Percentiles rank a stretch among this genome's conserved stretches.
Evolutionary conservation across 2,888 invertebrate genomes (phyloP).

Genomic region (Stenodema calcarata): DNA sequence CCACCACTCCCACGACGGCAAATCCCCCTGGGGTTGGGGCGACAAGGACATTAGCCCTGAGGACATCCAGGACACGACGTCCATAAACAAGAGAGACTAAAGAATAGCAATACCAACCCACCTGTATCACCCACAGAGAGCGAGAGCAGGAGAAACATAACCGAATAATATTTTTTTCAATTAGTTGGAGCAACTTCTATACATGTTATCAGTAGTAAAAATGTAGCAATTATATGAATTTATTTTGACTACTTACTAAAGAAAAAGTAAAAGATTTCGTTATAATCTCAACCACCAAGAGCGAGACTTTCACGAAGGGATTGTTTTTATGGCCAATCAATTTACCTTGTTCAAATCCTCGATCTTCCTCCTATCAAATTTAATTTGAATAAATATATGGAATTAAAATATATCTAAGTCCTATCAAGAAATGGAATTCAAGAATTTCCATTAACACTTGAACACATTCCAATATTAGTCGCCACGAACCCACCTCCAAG

Average conservation of each 20-base stretch:
- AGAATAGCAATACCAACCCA: not conserved
- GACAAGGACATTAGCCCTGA: conserved; percentile 67
- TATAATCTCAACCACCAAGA: not conserved
- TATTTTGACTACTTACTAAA: not conserved
- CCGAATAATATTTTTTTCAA: not conserved
- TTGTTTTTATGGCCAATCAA: not conserved
- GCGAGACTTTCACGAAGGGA: not conserved
- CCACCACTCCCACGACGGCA: conserved; percentile 63
- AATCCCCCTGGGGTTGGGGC: conserved; percentile 75
- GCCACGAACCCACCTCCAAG: not conserved
- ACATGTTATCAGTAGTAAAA: not conserved
- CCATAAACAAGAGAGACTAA: conserved; percentile 19
- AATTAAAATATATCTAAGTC: not conserved
- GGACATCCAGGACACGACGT: conserved; percentile 53
- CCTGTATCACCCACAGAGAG: not conserved
- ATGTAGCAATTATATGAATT: not conserved
- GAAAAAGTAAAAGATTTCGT: not conserved
- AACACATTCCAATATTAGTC: not conserved
- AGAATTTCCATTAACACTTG: not conserved
- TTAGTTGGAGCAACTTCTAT: not conserved
- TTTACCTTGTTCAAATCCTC: not conserved
- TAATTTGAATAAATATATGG: not conserved
- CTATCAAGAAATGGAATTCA: not conserved
- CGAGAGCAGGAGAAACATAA: not conserved
- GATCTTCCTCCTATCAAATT: not conserved